phyloP scores from a whole-genome alignment of 2,113 vertebrate species.

The Lichenostomus cassidix region DNA sequence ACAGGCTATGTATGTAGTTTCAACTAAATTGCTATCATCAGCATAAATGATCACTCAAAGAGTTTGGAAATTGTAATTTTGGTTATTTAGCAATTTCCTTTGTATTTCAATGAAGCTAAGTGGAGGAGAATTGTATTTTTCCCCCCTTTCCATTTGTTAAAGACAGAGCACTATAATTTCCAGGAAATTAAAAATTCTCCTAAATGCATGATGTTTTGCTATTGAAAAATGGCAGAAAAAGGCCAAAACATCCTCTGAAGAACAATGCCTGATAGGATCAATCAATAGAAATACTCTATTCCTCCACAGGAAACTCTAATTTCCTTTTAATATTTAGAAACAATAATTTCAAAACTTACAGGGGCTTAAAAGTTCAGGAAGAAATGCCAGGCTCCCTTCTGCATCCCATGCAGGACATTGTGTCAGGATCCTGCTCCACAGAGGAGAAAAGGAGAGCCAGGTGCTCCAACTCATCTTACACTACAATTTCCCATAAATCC shows the following conservation, averaged over 20 bases:
- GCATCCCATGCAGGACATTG: not conserved
- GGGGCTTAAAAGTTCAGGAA: not conserved
- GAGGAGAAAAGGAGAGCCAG: conserved; percentile 21
- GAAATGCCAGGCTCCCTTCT: not conserved
- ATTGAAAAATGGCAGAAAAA: not conserved
- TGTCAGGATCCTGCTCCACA: not conserved
- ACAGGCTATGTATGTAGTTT: not conserved
- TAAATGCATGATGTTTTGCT: not conserved
- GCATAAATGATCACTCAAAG: not conserved
- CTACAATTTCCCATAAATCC: conserved; percentile 38
- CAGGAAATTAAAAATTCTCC: not conserved
- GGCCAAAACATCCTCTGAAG: not conserved
- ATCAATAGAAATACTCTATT: not conserved
- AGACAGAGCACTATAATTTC: not conserved
- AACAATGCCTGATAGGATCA: not conserved
- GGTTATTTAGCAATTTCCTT: conserved; percentile 12
- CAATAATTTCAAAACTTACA: not conserved
- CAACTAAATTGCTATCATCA: not conserved
- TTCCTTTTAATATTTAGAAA: not conserved
- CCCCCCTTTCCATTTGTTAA: not conserved
- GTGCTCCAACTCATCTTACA: conserved; percentile 47
- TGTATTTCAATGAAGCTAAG: not conserved
- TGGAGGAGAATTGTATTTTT: not conserved
- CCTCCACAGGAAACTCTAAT: not conserved
- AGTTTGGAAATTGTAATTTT: conserved; percentile 1